phyloP scores from a whole-genome alignment of 2,797 vertebrate genomes.

The Glyptemys insculpta region DNA sequence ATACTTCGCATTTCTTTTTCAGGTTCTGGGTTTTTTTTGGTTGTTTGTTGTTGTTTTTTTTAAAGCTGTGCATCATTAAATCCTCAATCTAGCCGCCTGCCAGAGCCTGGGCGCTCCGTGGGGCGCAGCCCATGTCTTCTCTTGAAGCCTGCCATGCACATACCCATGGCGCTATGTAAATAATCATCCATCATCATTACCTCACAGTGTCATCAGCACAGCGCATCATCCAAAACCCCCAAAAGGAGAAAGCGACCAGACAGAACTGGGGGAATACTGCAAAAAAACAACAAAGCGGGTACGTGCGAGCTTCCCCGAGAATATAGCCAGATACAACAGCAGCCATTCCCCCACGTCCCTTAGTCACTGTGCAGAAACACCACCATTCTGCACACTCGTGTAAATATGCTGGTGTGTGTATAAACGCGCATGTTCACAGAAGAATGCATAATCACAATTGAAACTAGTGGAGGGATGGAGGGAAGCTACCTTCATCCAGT shows the following conservation, averaged over 20 bases:
- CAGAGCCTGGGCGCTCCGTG: slow-evolving; percentile 42
- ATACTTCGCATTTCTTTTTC: background rate
- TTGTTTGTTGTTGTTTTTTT: slow-evolving; percentile 49
- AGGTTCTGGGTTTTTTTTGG: background rate
- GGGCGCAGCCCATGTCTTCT: background rate
- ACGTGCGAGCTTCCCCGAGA: fast-evolving
- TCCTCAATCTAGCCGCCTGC: slow-evolving; percentile 44
- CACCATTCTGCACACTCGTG: background rate
- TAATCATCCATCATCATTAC: background rate
- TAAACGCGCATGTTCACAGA: fast-evolving
- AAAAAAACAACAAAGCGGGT: background rate
- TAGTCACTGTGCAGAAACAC: background rate
- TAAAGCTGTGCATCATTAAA: slow-evolving; percentile 64
- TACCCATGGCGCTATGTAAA: background rate
- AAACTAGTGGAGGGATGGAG: fast-evolving
- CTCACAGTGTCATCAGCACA: background rate
- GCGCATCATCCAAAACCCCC: background rate
- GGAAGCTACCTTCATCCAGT: background rate
- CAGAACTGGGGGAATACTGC: background rate
- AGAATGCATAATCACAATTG: background rate
- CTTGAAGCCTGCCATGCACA: fast-evolving
- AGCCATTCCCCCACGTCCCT: fast-evolving
- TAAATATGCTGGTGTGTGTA: background rate
- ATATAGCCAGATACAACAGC: fast-evolving
- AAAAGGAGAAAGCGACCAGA: background rate